Evolutionary conservation across 2,113 vertebrate genomes (phyloP).

Genomic region (Furnarius figulus): DNA sequence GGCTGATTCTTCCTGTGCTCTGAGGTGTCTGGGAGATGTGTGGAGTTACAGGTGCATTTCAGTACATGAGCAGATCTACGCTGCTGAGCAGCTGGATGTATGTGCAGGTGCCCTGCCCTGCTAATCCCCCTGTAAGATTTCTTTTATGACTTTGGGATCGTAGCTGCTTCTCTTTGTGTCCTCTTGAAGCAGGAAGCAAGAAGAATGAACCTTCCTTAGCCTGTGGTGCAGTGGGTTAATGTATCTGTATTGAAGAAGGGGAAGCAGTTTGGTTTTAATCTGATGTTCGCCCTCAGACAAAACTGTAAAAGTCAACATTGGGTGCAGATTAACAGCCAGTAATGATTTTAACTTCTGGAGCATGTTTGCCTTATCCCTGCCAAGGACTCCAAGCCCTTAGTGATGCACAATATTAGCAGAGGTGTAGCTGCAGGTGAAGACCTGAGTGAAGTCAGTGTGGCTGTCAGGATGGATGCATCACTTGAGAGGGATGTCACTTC

Average conservation of each 20-base stretch:
- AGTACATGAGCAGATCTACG: not conserved
- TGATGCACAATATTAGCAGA: rapidly evolving
- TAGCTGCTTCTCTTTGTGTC: not conserved
- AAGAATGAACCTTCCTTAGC: not conserved
- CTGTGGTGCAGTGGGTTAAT: not conserved
- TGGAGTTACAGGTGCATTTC: rapidly evolving
- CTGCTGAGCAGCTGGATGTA: not conserved
- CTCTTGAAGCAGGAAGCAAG: not conserved
- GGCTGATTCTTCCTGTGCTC: not conserved
- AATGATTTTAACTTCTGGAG: not conserved
- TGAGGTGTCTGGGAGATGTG: not conserved
- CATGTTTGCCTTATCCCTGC: not conserved
- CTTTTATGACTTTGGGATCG: not conserved
- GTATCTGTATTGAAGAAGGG: not conserved
- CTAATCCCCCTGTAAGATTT: not conserved
- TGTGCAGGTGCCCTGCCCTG: not conserved
- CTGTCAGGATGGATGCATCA: rapidly evolving
- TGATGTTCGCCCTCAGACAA: not conserved
- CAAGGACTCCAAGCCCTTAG: not conserved
- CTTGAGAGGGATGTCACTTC: not conserved
- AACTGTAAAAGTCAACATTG: not conserved
- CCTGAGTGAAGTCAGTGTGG: not conserved
- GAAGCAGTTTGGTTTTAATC: not conserved
- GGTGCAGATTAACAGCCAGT: not conserved
- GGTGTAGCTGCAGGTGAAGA: not conserved